These are phyloP conservation scores for Notiomystis cincta DNA, from an alignment of 2,113 vertebrate species.

Conservation along the genomic window DNA sequence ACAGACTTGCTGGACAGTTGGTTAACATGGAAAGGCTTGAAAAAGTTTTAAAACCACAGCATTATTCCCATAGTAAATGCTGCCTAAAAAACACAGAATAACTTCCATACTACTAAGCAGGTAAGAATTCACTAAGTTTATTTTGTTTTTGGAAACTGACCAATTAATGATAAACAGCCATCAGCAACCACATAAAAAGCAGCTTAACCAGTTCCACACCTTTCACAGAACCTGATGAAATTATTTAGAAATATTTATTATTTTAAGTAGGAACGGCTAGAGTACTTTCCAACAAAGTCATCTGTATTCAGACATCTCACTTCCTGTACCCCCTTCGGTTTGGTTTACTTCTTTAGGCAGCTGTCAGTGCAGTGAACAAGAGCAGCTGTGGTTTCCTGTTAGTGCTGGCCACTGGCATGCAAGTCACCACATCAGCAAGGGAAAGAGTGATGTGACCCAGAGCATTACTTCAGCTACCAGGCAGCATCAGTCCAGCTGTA, in stretches of 20 bases:
- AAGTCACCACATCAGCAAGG: background rate
- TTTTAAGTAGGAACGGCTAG: background rate
- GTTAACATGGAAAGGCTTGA: background rate
- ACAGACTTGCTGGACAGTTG: background rate
- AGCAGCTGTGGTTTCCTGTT: constrained; percentile 64
- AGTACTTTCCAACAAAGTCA: background rate
- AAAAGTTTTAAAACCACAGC: background rate
- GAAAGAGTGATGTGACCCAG: background rate
- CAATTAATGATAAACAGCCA: background rate
- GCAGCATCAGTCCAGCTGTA: background rate
- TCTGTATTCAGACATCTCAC: background rate
- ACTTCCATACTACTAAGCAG: background rate
- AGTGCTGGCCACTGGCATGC: background rate
- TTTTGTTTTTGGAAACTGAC: background rate
- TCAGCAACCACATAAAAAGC: background rate
- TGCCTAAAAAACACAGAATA: background rate
- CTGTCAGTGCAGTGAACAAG: constrained; percentile 30
- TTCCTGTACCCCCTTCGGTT: constrained; percentile 16
- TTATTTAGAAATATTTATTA: background rate
- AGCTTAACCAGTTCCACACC: background rate
- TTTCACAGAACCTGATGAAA: background rate
- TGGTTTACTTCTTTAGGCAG: constrained; percentile 33
- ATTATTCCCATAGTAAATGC: background rate
- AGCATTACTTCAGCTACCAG: background rate
- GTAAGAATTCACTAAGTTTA: background rate